A percentile compares a stretch with the other conserved stretches of the same genome.
Evolutionary conservation across 1,140 invertebrate species (phyloP).

Genomic region (Euura lappo): DNA sequence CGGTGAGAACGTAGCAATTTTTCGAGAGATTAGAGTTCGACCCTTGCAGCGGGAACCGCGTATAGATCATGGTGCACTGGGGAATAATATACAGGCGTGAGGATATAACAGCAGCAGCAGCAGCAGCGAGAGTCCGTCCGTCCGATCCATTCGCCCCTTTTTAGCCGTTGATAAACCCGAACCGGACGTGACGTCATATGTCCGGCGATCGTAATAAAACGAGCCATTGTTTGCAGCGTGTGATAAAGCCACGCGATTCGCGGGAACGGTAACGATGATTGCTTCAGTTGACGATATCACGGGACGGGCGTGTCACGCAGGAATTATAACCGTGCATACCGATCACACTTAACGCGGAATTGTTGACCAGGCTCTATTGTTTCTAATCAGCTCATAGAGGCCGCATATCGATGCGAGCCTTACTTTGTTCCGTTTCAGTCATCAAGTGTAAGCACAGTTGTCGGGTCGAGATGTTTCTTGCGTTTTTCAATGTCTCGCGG

Average conservation of each 20-base stretch:
- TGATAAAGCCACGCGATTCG: constrained; percentile 36
- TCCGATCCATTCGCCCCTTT: background rate
- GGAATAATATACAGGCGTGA: constrained; percentile 18
- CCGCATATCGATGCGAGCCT: no score
- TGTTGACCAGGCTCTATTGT: no score
- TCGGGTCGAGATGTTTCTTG: no score
- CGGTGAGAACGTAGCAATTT: background rate
- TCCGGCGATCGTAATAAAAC: constrained; percentile 24
- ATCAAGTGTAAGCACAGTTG: no score
- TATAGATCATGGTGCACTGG: constrained; percentile 13
- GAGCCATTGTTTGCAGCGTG: constrained; percentile 30
- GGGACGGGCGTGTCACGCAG: no score
- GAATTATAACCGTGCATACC: no score
- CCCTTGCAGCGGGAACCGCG: constrained; percentile 1
- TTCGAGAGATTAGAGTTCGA: constrained; percentile 10
- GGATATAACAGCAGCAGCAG: constrained; percentile 7
- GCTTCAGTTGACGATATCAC: constrained; percentile 16
- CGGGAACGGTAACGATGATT: constrained; percentile 27
- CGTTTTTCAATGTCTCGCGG: no score
- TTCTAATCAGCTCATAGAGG: no score
- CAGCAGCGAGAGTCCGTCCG: no score
- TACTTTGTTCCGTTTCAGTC: no score
- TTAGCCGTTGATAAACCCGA: constrained; percentile 32
- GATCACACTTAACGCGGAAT: no score
- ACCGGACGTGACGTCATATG: constrained; percentile 30